Evolutionary conservation across 2,113 vertebrate genomes (phyloP).

Genomic region (Cyanoliseus patagonus): DNA sequence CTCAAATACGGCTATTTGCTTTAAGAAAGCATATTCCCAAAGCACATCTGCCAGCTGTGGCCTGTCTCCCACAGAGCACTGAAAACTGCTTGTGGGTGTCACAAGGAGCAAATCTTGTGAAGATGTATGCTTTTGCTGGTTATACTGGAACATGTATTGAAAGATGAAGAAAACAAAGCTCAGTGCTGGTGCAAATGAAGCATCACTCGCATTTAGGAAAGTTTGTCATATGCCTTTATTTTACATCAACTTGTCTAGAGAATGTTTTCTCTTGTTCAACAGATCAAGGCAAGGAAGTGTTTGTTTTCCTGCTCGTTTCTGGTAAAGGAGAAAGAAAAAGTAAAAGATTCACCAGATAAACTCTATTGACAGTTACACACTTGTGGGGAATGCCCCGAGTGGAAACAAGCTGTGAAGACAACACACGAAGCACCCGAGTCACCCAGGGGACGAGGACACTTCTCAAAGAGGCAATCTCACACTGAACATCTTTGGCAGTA

Average conservation of each 20-base stretch:
- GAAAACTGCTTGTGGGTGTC: fast-evolving
- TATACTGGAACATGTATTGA: fast-evolving
- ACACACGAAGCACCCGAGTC: not conserved
- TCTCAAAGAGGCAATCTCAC: not conserved
- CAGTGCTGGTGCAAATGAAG: not conserved
- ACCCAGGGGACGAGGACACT: not conserved
- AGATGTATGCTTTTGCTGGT: not conserved
- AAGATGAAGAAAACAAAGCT: not conserved
- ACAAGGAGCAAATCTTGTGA: too few species aligned
- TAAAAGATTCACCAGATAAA: not conserved
- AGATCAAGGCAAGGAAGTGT: not conserved
- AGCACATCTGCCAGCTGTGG: fast-evolving
- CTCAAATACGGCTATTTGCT: fast-evolving
- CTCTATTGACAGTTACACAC: not conserved
- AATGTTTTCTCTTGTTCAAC: not conserved
- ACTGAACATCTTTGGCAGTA: slow-evolving; percentile 11
- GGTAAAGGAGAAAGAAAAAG: not conserved
- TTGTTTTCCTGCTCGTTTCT: not conserved
- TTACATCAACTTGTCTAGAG: not conserved
- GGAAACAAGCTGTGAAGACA: not conserved
- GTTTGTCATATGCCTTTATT: slow-evolving; percentile 47
- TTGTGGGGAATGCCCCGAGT: not conserved
- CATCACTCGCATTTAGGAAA: slow-evolving; percentile 9
- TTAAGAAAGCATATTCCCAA: not conserved
- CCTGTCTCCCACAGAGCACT: too few species aligned